Evolutionary conservation across 2,797 vertebrate species (phyloP).

Genomic region (Paguma larvata): DNA sequence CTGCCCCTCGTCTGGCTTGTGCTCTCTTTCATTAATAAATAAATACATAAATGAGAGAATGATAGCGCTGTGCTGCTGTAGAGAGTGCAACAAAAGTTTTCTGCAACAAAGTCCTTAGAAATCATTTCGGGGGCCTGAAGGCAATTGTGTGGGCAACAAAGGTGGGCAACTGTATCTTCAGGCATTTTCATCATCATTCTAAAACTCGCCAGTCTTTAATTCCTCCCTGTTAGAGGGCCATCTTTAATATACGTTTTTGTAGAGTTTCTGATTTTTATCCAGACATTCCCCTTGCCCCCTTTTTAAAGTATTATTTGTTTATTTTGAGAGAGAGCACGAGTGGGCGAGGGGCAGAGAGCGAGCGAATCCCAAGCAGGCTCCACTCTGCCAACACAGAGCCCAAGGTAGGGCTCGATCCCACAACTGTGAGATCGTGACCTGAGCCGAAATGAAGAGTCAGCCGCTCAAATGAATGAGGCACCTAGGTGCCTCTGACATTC

Average conservation of each 20-base stretch:
- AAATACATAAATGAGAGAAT: background rate
- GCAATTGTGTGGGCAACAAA: background rate
- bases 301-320: too few relatives aligned
- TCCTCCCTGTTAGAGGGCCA: background rate
- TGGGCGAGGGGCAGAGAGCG: too few relatives aligned
- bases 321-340: too few relatives aligned
- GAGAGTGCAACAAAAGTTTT: background rate
- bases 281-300: background rate
- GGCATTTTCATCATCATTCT: constrained; percentile 3
- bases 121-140: background rate
- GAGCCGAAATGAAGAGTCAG: too few relatives aligned
- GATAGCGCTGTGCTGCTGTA: background rate
- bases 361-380: too few relatives aligned
- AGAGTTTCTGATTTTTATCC: constrained; percentile 19
- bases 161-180: background rate
- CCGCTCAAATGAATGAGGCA: too few relatives aligned
- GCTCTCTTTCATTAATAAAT: too few relatives aligned
- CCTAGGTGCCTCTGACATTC: too few relatives aligned
- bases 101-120: background rate
- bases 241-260: background rate
- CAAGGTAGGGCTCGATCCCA: too few relatives aligned
- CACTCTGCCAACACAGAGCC: too few relatives aligned
- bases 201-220: background rate
- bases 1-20: too few relatives aligned
- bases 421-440: too few relatives aligned